Base-by-base conservation (phyloP, 2,113 vertebrate species). In the Heterotilapia buettikoferi region DNA sequence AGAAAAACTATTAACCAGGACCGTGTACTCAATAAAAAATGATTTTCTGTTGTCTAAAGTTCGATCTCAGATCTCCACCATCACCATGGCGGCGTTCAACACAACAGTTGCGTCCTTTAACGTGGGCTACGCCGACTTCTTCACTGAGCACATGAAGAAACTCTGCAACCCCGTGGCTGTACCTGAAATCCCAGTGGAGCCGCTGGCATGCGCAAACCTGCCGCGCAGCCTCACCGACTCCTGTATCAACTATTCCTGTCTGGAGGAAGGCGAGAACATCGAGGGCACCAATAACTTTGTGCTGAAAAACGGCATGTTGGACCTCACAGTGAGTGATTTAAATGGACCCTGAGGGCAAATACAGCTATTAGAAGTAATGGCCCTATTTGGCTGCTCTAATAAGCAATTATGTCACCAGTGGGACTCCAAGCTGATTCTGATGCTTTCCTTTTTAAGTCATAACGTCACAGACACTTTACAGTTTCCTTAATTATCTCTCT, bases 41-140 rank as follows among this genome's bases (percentile, higher is more conserved):
- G 16, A 3, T 68, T n/a, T 50, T 2, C 76, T 57, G 18, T 71
- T 24, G 2, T 53, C 73, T 6, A 21, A 89, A 99, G 99, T 99
- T 38, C 97, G 98, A 18, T 99, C 99, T 21, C 99, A 99, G 97
- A 99, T 99, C 92, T 99, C 99, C 87, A 99, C 99, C 29, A 99
- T 99, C 92, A 99, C 98, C 3, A 98, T 99, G 95, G 99, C 99
- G 1, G 99, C 99, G 3, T 99, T 99, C 96, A 99, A 99, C 94
- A 99, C 99, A 13, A 99, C 99, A 0, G 90, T 99, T 93, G 99
- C 99, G 1, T 99, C 99, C 0, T 99, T 99, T 93, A 99, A 99
- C 0, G 99, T 99, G 59, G 99, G 99, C 80, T 99, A 99, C 0
- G 98, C 99, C 0, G 98, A 99, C 94, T 99, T 99, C 95, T 99